These are phyloP conservation scores for Florisuga fusca DNA, from an alignment of 2,797 vertebrate genomes.

Conservation along the genomic window DNA sequence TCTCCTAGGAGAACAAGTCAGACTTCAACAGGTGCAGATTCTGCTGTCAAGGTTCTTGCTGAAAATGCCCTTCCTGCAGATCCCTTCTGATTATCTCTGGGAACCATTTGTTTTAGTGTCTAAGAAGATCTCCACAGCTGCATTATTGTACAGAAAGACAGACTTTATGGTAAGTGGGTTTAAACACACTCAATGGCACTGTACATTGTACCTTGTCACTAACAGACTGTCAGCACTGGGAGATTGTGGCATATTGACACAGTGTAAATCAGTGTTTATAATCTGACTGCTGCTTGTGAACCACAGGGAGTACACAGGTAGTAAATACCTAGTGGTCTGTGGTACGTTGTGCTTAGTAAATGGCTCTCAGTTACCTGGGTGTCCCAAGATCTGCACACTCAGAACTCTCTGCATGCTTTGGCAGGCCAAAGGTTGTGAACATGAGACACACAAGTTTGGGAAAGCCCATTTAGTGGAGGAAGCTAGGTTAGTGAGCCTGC, in stretches of 20 bases:
- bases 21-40: not conserved
- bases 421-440: not conserved
- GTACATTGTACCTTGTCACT: not conserved
- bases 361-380: not conserved
- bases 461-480: not conserved
- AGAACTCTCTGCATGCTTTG: not conserved
- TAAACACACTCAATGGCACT: not conserved
- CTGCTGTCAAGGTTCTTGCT: slow-evolving; percentile 31
- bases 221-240: not conserved
- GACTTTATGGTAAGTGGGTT: not conserved
- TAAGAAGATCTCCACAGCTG: not conserved
- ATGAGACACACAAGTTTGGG: not conserved
- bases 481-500: not conserved
- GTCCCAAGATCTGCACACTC: not conserved
- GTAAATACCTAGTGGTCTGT: not conserved
- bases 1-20: not conserved
- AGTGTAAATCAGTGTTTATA: not conserved
- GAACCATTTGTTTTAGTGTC: not conserved
- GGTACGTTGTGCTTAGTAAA: fast-evolving
- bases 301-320: not conserved
- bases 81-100: not conserved
- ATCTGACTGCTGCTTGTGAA: not conserved
- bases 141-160: not conserved
- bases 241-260: not conserved
- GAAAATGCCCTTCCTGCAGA: not conserved